phyloP scores from a whole-genome alignment of 2,797 vertebrate species.

The Helarctos malayanus region DNA sequence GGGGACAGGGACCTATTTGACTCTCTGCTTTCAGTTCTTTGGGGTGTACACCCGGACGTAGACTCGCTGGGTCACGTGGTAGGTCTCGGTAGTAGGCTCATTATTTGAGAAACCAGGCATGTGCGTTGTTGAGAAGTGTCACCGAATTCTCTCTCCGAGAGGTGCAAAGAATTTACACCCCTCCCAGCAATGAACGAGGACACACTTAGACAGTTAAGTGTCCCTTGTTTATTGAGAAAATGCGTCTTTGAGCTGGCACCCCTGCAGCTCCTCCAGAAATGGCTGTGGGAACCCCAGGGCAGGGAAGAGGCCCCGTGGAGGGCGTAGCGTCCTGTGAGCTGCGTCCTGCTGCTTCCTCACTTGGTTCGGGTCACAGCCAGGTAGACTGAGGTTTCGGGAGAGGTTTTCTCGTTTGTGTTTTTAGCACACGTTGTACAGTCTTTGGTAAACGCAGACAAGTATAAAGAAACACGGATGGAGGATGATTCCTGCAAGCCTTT shows the following conservation, averaged over 20 bases:
- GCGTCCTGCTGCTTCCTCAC: not conserved
- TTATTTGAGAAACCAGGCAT: not conserved
- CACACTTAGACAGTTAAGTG: not conserved
- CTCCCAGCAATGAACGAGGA: not conserved
- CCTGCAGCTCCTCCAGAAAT: not conserved
- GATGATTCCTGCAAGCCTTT: not conserved
- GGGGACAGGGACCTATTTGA: not conserved
- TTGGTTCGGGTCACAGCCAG: not conserved
- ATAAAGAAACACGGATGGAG: not conserved
- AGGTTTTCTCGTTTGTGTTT: not conserved
- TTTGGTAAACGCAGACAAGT: not conserved
- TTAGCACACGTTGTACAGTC: not conserved
- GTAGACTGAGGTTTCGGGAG: not conserved
- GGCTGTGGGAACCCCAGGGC: not conserved
- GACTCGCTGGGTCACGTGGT: not conserved
- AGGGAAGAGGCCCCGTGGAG: not conserved
- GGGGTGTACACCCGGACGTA: not conserved
- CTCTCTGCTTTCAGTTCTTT: not conserved
- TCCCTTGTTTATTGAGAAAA: constrained; percentile 44
- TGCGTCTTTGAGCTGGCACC: not conserved
- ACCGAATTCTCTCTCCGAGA: not conserved
- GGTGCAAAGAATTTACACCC: not conserved
- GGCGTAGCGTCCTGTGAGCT: not conserved
- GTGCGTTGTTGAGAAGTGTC: constrained; percentile 44
- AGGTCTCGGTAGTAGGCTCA: not conserved